These are phyloP conservation scores for Aporophyla lueneburgensis DNA, from an alignment of 2,888 invertebrate species.

Conservation along the genomic window DNA sequence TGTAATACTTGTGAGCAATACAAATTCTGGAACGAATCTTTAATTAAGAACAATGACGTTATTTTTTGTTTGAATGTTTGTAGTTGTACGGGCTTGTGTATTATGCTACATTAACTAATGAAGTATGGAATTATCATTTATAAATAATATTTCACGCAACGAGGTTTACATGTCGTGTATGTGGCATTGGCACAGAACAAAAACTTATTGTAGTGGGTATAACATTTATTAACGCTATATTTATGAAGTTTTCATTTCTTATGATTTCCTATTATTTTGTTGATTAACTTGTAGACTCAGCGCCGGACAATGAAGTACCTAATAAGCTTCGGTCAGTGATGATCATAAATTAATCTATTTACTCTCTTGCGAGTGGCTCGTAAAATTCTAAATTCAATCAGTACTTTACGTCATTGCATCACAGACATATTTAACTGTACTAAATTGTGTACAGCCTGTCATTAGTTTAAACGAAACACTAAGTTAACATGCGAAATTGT, in stretches of 20 bases:
- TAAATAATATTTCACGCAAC: slow-evolving; percentile 27
- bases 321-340: slow-evolving; percentile 41
- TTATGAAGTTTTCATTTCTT: neutral
- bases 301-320: slow-evolving; percentile 37
- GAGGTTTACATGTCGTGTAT: neutral
- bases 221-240: neutral
- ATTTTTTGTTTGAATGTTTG: slow-evolving; percentile 59
- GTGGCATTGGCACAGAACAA: neutral
- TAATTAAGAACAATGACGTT: slow-evolving; percentile 67
- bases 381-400: slow-evolving; percentile 80
- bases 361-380: slow-evolving; percentile 69
- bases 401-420: slow-evolving; percentile 75
- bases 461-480: slow-evolving; percentile 71
- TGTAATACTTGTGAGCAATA: slow-evolving; percentile 64
- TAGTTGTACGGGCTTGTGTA: slow-evolving; percentile 37
- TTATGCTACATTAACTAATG: slow-evolving; percentile 40
- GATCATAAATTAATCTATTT: slow-evolving; percentile 72
- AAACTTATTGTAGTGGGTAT: slow-evolving; percentile 1
- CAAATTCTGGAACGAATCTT: slow-evolving; percentile 70
- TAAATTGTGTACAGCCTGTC: slow-evolving; percentile 67
- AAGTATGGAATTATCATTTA: slow-evolving; percentile 41
- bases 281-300: slow-evolving; percentile 4
- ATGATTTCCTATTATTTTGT: slow-evolving; percentile 22
- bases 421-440: slow-evolving; percentile 73
- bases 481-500: slow-evolving; percentile 72